Base-by-base conservation (phyloP, 2,888 invertebrate genomes). In the Apotomis capreana region DNA sequence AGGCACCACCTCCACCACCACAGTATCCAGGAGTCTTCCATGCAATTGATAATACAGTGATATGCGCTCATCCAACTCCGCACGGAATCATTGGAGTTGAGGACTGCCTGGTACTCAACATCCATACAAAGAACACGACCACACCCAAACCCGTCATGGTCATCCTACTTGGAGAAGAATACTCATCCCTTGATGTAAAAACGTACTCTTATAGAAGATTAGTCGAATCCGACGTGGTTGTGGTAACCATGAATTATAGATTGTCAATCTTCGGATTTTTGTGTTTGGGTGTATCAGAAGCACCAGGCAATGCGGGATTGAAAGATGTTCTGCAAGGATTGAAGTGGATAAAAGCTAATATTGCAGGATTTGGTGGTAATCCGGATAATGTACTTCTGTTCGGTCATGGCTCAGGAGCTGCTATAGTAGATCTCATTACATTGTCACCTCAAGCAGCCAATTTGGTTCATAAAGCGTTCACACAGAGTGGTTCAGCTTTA, bases 301-400 rank as follows among this genome's bases (percentile, higher is more conserved):
- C 95, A 1, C 95, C 96, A 0, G 98, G 98, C 0, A 98, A 98
- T 84, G 95, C 97, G 76, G 98, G 98, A 0, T 87, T 98, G 37
- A 95, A 96, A 84, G 98, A 98, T 84, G 96, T 98, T 75, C 94
- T 96, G 74, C 94, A 97, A 89, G 97, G 96, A 0, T 88, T 98
- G 68, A 85, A 94, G 75, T 97, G 97, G 97, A 93, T 97, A 0
- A 94, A 95, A 77, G 92, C 95, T 67, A 96, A 98, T 82, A 96
- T 97, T 54, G 89, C 79, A 1, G 90, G 93, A 60, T 97, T 98
- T 83, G 96, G 97, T 8, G 97, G 97, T 0, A 95, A 98, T 86
- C 95, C 95, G 0, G 94, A 94, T 57, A 95, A 95, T 77, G 94
- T 98, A 1, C 96, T 97, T 0, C 84, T 98, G 0, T 94, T 97